A percentile compares a stretch with the other conserved stretches of the same genome.
Evolutionary conservation across 2,888 invertebrate species (phyloP).

Genomic region (Abscondita cerata): DNA sequence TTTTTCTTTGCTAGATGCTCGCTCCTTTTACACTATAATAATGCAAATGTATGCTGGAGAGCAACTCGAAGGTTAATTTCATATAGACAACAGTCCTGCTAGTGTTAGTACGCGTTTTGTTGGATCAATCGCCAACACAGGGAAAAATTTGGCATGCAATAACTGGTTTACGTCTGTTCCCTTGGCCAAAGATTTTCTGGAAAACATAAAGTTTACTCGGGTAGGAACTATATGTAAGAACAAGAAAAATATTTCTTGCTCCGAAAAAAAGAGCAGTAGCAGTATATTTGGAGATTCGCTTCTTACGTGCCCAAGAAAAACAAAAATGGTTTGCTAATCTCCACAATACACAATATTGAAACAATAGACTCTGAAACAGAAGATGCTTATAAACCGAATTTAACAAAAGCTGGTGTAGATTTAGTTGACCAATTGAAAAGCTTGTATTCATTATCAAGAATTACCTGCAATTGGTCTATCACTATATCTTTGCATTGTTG

Average conservation of each 20-base stretch:
- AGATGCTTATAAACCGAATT: background rate
- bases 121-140: constrained; percentile 7
- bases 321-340: constrained; percentile 5
- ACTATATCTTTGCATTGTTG: no score
- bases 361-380: background rate
- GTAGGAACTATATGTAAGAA: constrained; percentile 16
- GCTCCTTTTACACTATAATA: constrained; percentile 23
- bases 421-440: background rate
- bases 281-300: no score
- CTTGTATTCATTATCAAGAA: background rate
- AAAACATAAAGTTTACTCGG: constrained; percentile 2
- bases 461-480: no score
- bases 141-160: constrained; percentile 22
- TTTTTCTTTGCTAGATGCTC: constrained; percentile 23
- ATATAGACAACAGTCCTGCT: constrained; percentile 17
- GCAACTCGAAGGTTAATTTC: constrained; percentile 11
- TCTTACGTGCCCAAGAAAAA: background rate
- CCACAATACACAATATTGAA: background rate
- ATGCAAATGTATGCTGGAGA: constrained; percentile 30
- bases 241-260: background rate
- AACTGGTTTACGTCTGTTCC: constrained; percentile 16
- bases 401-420: background rate
- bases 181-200: constrained; percentile 7
- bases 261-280: background rate
- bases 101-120: constrained; percentile 18